Evolutionary conservation across 1,140 invertebrate genomes (phyloP), one percentile per base, ranked within the genome.

Genomic region (Acromyrmex charruanus): DNA sequence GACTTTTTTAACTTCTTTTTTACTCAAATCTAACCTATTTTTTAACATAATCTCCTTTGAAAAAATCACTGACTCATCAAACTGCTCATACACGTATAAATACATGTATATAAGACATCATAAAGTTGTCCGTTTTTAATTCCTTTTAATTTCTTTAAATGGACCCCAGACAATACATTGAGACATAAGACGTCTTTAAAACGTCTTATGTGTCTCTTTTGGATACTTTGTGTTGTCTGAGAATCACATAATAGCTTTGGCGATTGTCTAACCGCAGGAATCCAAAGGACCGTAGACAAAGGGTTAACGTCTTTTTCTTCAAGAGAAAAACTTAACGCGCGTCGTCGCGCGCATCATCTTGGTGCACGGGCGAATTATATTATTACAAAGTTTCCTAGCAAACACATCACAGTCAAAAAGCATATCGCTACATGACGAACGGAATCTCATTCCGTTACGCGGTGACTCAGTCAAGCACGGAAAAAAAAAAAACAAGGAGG

Each of bases 331-430:
- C 39, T 75, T 61, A 49, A 75, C 44, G 77, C 72, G 80, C 28
- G 53, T 75, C 55, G 31, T 51, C 49, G 51, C 71, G 71, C 71
- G 28, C 51, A 55, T 74, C 65, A n/a, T 80, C 51, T 39, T 63
- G 63, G 74, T 49, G 58, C 88, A 84, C 79, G 31, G 51, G 86
- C 86, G 74, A 68, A 81, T 55, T 85, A 90, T 66, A 75, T 79
- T 77, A 77, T 86, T 77, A 91, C 87, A 16, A 88, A 88, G 58
- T 69, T 85, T 61, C 55, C 91, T 91, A 92, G 80, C 86, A 92
- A 44, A 92, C 91, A 92, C 91, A 92, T 92, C 91, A 92, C 91
- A 92, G 91, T 92, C 88, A 88, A 85, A 92, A 91, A 91, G 61
- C 87, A 92, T 74, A 74, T 77, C 79, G 84, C 84, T 91, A 87